Percentiles rank a stretch among this genome's conserved stretches.
phyloP scores from a whole-genome alignment of 2,888 invertebrate genomes.

The Hymenopus coronatus region DNA sequence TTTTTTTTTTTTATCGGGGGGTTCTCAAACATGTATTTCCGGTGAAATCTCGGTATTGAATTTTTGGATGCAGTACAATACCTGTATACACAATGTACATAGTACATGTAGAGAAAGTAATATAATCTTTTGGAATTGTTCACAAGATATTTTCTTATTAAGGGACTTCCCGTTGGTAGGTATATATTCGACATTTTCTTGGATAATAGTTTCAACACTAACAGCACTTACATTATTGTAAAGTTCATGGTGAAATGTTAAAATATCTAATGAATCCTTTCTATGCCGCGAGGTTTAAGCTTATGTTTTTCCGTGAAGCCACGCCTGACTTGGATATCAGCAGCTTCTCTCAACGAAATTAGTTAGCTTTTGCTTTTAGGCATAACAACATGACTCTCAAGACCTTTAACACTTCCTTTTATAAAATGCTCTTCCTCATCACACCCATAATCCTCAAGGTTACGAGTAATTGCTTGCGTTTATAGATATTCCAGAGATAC shows the following conservation, averaged over 20 bases:
- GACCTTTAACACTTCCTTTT: background rate
- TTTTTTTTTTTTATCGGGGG: too few relatives aligned
- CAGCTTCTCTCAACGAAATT: background rate
- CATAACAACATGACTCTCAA: background rate
- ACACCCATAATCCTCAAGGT: background rate
- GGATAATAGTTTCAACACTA: background rate
- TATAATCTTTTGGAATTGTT: too few relatives aligned
- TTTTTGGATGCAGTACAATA: too few relatives aligned
- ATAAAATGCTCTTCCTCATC: background rate
- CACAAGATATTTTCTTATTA: too few relatives aligned
- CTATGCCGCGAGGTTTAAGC: background rate
- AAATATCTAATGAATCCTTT: background rate
- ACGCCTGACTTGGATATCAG: background rate
- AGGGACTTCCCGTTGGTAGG: too few relatives aligned
- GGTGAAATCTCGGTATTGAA: too few relatives aligned
- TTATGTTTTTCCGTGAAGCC: background rate
- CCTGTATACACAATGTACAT: too few relatives aligned
- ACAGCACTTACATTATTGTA: background rate
- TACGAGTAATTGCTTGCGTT: background rate
- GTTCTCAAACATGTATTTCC: too few relatives aligned
- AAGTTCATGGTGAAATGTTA: background rate
- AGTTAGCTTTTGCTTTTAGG: background rate
- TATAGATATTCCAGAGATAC: too few relatives aligned
- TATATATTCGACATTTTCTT: background rate
- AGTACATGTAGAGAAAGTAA: too few relatives aligned